Evolutionary conservation across 2,797 vertebrate genomes (phyloP).

Genomic region (Chelmon rostratus): DNA sequence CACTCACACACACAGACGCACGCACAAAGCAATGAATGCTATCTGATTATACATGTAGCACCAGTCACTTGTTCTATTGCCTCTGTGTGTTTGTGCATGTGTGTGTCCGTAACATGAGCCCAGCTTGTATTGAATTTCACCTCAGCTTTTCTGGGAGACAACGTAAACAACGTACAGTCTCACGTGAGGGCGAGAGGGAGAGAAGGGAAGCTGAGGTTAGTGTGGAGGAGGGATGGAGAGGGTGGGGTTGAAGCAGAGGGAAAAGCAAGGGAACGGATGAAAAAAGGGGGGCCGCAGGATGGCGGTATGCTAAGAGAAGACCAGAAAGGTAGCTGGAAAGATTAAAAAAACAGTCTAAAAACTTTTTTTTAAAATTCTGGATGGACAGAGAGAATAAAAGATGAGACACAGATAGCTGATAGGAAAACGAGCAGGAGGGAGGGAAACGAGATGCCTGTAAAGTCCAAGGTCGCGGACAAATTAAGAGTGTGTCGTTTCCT

Average conservation of each 20-base stretch:
- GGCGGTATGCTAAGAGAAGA: neutral
- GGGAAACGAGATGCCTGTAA: conserved; percentile 49
- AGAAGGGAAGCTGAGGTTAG: neutral
- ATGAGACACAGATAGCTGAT: neutral
- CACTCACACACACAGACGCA: conserved; percentile 20
- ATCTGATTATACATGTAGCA: conserved; percentile 45
- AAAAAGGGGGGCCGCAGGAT: neutral
- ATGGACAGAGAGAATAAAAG: neutral
- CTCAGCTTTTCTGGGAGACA: conserved; percentile 18
- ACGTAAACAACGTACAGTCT: conserved; percentile 40
- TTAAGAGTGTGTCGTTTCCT: conserved; percentile 48
- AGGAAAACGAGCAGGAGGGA: conserved; percentile 4
- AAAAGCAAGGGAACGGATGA: neutral
- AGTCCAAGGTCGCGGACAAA: conserved; percentile 68
- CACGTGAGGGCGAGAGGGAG: conserved; percentile 34
- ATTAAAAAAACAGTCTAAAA: neutral
- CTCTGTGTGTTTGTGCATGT: conserved; percentile 21
- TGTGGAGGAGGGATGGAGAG: neutral
- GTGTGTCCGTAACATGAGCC: conserved; percentile 44
- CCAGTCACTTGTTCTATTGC: conserved; percentile 17
- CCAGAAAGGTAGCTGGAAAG: neutral
- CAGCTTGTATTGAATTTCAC: conserved; percentile 46
- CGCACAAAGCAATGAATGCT: conserved; percentile 30
- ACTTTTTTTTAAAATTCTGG: neutral
- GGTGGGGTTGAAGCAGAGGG: neutral